Evolutionary conservation across 1,140 invertebrate species (phyloP), one percentile per base, ranked within the genome.

Genomic region (Pseudoatta argentina): DNA sequence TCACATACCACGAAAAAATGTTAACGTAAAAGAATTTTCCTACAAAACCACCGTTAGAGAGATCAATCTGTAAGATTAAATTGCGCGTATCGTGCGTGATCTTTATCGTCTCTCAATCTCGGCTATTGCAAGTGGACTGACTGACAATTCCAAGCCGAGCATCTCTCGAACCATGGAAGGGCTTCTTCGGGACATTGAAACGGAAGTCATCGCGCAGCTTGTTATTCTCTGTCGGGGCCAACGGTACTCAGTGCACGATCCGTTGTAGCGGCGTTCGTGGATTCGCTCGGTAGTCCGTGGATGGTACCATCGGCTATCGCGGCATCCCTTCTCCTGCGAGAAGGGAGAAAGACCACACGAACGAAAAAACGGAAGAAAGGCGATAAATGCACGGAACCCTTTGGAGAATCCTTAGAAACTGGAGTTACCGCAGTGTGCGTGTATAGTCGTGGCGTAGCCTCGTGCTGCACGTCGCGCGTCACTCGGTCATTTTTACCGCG

Each of bases 401-500:
- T 21, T 44, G 16, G n/a, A 57, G 10, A 67, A 14, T 66, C 44
- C 39, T 44, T 44, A 2, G 39, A 44, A 44, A 44, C 1, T 44
- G 39, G 39, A 44, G 39, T 44, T 12, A 78, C 24, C 51, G 27
- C 53, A 78, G 34, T 72, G 85, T 16, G 53, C 3, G 39, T n/a
- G 27, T 72, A 79, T 30, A 48, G 12, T 0, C 44, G 44, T 39
- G 7, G 48, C 4, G 7, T 39, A 48, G 12, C 59, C 53, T 53
- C 71, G 34, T 61, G 73, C 64, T 16, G 48, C 77, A 67, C 59
- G n/a, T 48, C 72, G 53, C 82, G 61, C 61, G 77, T 77, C 61
- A 55, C 61, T 85, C 61, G 30, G 21, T 85, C 88, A 85, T 64
- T 6, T n/a, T 85, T 75, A 69, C 59, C 27, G 27, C 27, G 76